Percentiles rank a stretch among this genome's conserved stretches.
Evolutionary conservation across 1,140 invertebrate genomes (phyloP).

Genomic region (Diorhabda sublineata): DNA sequence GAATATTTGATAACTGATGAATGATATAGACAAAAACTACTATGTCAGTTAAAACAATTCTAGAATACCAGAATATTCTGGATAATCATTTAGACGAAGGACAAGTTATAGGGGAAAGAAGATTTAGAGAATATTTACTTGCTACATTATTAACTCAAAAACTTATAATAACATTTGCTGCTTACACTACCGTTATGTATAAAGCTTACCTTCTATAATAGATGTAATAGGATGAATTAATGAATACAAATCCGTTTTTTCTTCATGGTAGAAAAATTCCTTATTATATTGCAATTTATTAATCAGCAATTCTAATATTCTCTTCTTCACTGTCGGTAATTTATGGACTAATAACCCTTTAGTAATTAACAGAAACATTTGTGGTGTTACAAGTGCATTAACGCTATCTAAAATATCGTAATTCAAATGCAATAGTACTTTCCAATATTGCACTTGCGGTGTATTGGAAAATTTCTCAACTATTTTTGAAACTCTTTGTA

Average conservation of each 20-base stretch:
- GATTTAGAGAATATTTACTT: no score
- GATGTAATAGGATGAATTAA: conserved; percentile 60
- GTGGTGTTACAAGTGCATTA: conserved; percentile 71
- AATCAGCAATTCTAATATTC: conserved; percentile 80
- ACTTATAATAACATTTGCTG: no score
- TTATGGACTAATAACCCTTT: conserved; percentile 66
- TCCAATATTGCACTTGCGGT: conserved; percentile 72
- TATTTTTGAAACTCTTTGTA: conserved; percentile 59
- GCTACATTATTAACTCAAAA: no score
- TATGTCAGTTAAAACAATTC: no score
- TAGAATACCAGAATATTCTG: no score
- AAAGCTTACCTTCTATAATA: conserved; percentile 51
- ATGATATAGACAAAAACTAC: no score
- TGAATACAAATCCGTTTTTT: conserved; percentile 50
- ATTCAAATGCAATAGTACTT: conserved; percentile 67
- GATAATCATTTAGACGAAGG: no score
- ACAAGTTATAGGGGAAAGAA: no score
- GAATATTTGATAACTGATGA: no score
- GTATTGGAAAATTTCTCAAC: conserved; percentile 52
- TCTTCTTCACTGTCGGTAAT: conserved; percentile 65
- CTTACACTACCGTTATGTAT: no score
- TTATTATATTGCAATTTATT: conserved; percentile 66
- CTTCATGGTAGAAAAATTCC: conserved; percentile 56
- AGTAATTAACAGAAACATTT: conserved; percentile 73
- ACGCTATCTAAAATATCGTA: conserved; percentile 74